Base-by-base conservation (phyloP, 2,888 invertebrate species). In the Microctonus hyperodae region DNA sequence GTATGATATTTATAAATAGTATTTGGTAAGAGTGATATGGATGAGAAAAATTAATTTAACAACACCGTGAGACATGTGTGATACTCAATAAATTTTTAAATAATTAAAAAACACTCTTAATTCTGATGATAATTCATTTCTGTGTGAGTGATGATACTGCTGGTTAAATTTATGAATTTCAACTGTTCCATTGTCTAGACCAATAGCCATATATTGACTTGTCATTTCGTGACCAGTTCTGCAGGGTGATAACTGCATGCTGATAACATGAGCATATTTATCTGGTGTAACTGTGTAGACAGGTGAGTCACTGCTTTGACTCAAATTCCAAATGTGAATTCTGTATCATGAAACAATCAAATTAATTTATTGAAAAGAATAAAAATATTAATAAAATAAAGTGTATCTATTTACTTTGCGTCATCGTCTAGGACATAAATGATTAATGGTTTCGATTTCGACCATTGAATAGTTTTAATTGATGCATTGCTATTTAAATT, bases 241-340 rank as follows among this genome's bases (percentile, higher is more conserved):
- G 48, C 82, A 79, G 13, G 86, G 81, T 28, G 86, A 86, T 48
- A 87, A 73, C 72, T 82, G 84, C 76, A 88, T 84, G 69, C 81
- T 82, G 56, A 77, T 83, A 16, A 87, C 83, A 10, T 78, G 75
- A 23, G 77, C 78, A 72, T 73, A 76, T 61, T 84, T 83, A 48
- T 79, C 81, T 69, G 85, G 84, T 2, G 84, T 83, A 65, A 87
- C 75, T 3, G 85, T 85, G 74, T 84, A 79, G 28, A 82, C 77
- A 0, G 88, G 88, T 70, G 81, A 81, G 70, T 86, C 83, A 73
- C 88, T 87, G 70, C 86, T 87, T 56, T 80, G 81, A 62, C 82
- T 82, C 69, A 88, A 79, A 77, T 88, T 84, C 88, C 88, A 88
- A 40, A 88, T 77, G 67, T 87, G 84, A 51, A 88, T 81, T 37